Evolutionary conservation across 2,888 invertebrate genomes (phyloP), one percentile per base, ranked within the genome.

Genomic region (Phlogophora meticulosa): DNA sequence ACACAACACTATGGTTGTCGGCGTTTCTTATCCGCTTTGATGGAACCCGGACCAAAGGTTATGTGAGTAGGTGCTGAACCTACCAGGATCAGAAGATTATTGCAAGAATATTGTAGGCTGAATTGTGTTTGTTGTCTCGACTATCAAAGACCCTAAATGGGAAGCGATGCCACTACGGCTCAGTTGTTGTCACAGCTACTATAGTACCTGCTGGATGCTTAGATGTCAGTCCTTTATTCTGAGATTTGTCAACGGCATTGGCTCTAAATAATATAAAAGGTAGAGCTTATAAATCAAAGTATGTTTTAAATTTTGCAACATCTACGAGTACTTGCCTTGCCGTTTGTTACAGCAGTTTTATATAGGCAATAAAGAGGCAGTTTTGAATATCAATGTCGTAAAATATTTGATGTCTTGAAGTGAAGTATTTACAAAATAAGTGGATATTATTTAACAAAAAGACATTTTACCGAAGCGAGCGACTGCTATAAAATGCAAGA

Each of bases 361-460:
- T 34, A 17, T n/a, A 22, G 13, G 4, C 13, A 42, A 32, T 52
- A 32, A 69, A 70, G 13, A 15, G 1, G 17, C 11, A 24, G 7
- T 34, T 10, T 32, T 24, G 20, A 53, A 32, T 52, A 52, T 42
- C 11, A 28, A 40, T 42, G 15, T 32, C 36, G 10, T 40, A 40
- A 63, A 51, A 17, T 63, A 43, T 51, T 51, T n/a, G 34, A 38
- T 45, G 40, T 34, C 45, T 40, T 40, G 4, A 7, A 40, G 38
- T 43, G 1, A 40, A 32, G 15, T 32, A 11, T 17, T 24, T 24
- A 36, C 7, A 24, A 32, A 67, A 7, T 28, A 43, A 11, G 22
- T n/a, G 15, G 13, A 7, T 4, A 34, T 42, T 45, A 45, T 66
- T 68, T 42, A 13, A 10, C 15, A 24, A 10, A 36, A 59, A n/a